Conservation (phyloP, 2,888 invertebrate species). For the Caenorhabditis auriculariae region DNA sequence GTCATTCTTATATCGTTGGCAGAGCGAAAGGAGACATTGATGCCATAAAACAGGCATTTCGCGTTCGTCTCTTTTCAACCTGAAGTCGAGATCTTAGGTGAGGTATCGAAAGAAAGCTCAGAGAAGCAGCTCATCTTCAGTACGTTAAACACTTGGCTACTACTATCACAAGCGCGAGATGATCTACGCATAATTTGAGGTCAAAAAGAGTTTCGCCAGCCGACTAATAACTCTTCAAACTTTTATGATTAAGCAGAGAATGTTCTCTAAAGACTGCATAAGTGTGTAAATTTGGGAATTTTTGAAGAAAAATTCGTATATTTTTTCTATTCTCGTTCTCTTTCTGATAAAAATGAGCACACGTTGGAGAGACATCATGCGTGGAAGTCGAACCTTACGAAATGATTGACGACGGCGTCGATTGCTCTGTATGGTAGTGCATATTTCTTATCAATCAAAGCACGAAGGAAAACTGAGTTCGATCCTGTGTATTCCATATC, state of each 20-base stretch:
- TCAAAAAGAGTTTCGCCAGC: too few relatives aligned
- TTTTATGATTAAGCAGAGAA: too few relatives aligned
- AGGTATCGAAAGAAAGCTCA: neutral
- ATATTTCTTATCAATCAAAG: slow-evolving; percentile 95
- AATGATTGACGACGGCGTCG: slow-evolving; percentile 91
- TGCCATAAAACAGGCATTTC: slow-evolving; percentile 95
- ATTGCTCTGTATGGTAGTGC: slow-evolving; percentile 91
- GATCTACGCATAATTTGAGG: neutral
- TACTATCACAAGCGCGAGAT: neutral
- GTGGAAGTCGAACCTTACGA: too few relatives aligned
- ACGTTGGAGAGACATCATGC: too few relatives aligned
- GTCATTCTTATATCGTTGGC: slow-evolving; percentile 91
- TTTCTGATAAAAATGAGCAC: too few relatives aligned
- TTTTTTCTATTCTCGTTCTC: too few relatives aligned
- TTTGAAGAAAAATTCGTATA: neutral
- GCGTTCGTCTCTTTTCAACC: slow-evolving; percentile 81
- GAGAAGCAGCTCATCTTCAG: neutral
- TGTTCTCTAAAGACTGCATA: too few relatives aligned
- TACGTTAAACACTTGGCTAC: neutral
- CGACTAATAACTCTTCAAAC: too few relatives aligned
- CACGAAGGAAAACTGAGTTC: slow-evolving; percentile 88
- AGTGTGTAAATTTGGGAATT: neutral
- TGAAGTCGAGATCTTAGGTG: too few relatives aligned
- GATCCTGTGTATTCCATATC: slow-evolving; percentile 97
- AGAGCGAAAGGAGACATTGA: slow-evolving; percentile 87